Conservation (phyloP, 1,140 invertebrate species). For the Trichonephila clavipes region DNA sequence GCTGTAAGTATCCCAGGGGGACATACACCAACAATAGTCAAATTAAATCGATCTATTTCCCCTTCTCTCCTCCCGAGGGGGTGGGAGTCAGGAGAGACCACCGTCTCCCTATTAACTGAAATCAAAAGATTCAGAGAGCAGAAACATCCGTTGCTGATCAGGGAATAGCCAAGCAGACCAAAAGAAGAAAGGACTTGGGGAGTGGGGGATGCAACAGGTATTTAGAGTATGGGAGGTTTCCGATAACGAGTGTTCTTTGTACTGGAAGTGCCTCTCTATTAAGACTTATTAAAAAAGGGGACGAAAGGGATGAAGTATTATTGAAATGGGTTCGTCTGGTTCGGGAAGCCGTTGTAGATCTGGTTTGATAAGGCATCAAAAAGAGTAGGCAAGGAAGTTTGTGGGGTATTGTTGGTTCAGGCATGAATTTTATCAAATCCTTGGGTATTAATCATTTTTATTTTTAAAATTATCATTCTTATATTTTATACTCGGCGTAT, state of each 20-base stretch:
- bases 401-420: background rate
- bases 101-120: conserved; percentile 3
- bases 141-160: conserved; percentile 62
- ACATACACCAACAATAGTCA: conserved; percentile 15
- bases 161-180: background rate
- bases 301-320: conserved; percentile 24
- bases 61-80: background rate
- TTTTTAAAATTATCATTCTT: too few species aligned
- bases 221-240: conserved; percentile 16
- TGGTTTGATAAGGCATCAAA: background rate
- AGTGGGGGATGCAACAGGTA: conserved; percentile 46
- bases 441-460: too few species aligned
- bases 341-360: background rate
- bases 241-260: conserved; percentile 7
- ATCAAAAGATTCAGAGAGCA: conserved; percentile 66
- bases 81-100: background rate
- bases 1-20: conserved; percentile 6
- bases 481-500: too few species aligned
- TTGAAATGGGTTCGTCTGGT: conserved; percentile 14
- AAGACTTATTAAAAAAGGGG: conserved; percentile 22
- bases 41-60: conserved; percentile 62
- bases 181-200: background rate
- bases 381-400: background rate
- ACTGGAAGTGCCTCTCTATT: conserved; percentile 18
- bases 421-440: background rate